Evolutionary conservation across 2,888 invertebrate genomes (phyloP), one percentile per base, ranked within the genome.

Genomic region (Troilus luridus): DNA sequence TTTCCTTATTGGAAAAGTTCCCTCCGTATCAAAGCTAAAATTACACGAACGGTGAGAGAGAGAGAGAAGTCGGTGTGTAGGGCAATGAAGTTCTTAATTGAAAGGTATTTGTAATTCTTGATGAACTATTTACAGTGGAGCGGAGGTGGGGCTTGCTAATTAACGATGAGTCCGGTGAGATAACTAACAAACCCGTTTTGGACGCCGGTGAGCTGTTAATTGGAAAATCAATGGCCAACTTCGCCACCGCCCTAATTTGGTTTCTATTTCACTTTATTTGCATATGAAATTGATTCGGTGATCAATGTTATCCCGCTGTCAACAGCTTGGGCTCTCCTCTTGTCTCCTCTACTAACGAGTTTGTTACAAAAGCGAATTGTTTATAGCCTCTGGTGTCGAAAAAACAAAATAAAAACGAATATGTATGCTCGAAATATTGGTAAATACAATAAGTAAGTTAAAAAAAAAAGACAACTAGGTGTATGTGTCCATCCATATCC

Each of bases 221-320:
- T 90, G 90, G 90, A 56, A 77, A 90, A 90, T 90, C 90, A 90
- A 91, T 91, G 91, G 91, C 54, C 88, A 62, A 91, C 91, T 91
- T 88, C 91, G 88, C 91, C 92, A 81, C 92, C 88, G 54, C 89
- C 91, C 72, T 62, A 91, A 89, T 81, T 85, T 67, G 89, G 88
- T 90, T 90, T 91, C 89, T 90, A 89, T 90, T 85, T 81, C 91
- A 90, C 64, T 90, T 90, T 90, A 90, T 90, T 90, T 90, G 67
- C 90, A 90, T 90, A 90, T 90, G 90, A 72, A 90, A 90, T 90
- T 90, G 90, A 90, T 90, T 72, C 89, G 41, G 27, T 89, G 64
- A 67, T 90, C 77, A 60, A 58, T 77, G 67, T 77, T 85, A 6
- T 12, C 41, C 21, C 56, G n/a, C 11, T 85, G 85, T 58, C 85